Percentiles rank a stretch among this genome's conserved stretches.
phyloP scores from a whole-genome alignment of 2,888 invertebrate species.

The Eurytoma californica region DNA sequence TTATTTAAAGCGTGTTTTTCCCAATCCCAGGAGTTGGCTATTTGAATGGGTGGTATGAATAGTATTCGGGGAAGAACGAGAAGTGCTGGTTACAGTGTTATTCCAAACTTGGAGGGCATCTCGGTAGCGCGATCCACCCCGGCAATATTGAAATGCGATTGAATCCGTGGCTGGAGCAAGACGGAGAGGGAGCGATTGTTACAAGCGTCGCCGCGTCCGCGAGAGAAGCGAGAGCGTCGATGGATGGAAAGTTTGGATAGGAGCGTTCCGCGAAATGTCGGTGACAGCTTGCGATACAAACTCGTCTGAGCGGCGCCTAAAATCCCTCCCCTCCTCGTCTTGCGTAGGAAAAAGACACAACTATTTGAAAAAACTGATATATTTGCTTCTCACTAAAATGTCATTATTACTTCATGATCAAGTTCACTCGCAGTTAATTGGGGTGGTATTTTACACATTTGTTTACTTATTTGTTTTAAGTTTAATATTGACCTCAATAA shows the following conservation, averaged over 20 bases:
- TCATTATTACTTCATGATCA: too few relatives aligned
- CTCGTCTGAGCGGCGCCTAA: conserved; percentile 20
- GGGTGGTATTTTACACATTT: too few relatives aligned
- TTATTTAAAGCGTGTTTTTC: conserved; percentile 39
- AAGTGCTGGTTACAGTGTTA: conserved; percentile 16
- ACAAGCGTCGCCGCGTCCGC: conserved; percentile 13
- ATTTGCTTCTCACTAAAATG: too few relatives aligned
- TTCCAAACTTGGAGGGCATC: conserved; percentile 31
- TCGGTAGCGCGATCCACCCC: not conserved
- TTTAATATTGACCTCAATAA: too few relatives aligned
- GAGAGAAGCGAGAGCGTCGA: conserved; percentile 30
- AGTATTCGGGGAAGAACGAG: not conserved
- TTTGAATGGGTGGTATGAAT: conserved; percentile 15
- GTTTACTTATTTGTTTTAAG: too few relatives aligned
- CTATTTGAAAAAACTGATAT: too few relatives aligned
- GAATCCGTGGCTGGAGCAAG: conserved; percentile 35
- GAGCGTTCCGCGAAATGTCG: conserved; percentile 44
- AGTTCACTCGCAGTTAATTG: too few relatives aligned
- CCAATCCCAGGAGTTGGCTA: conserved; percentile 4
- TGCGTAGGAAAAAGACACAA: too few relatives aligned
- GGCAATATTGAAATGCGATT: conserved; percentile 51
- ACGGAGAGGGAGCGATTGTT: conserved; percentile 28
- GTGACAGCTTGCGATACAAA: conserved; percentile 55
- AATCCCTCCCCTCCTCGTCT: not conserved
- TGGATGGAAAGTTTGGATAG: conserved; percentile 46